Conservation (phyloP, 2,888 invertebrate species). For the Fragum sueziense region DNA sequence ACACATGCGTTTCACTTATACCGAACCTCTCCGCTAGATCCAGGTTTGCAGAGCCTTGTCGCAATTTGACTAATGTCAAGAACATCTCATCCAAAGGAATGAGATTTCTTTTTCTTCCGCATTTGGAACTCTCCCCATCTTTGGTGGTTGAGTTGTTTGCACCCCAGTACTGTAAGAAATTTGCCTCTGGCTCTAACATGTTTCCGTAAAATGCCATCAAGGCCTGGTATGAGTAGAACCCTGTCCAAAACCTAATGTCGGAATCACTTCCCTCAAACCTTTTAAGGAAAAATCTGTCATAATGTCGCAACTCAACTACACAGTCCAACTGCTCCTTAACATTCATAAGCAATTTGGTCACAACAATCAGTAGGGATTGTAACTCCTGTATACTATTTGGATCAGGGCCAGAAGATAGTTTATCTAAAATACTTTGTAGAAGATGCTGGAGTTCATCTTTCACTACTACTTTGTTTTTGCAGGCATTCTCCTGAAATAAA, state of each 20-base stretch:
- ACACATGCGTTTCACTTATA: constrained; percentile 15
- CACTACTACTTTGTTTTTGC: too few species aligned
- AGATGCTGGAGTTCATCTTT: too few species aligned
- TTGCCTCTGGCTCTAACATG: neutral
- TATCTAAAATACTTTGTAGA: too few species aligned
- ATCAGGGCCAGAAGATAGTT: too few species aligned
- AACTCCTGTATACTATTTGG: too few species aligned
- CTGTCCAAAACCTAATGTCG: neutral
- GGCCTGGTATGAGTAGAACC: neutral
- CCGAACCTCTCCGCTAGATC: constrained; percentile 20
- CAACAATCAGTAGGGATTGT: too few species aligned
- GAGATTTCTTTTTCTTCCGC: neutral
- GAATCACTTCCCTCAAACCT: neutral
- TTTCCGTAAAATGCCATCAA: neutral
- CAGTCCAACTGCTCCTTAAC: too few species aligned
- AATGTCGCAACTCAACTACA: neutral
- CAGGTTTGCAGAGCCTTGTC: constrained; percentile 26
- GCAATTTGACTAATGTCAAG: constrained; percentile 14
- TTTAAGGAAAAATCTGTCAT: neutral
- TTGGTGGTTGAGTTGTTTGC: neutral
- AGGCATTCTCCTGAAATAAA: too few species aligned
- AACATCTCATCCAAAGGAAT: constrained; percentile 32
- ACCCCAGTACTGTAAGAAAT: neutral
- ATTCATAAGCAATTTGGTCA: too few species aligned
- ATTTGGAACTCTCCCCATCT: neutral